phyloP scores from a whole-genome alignment of 2,888 invertebrate species.

The Euplexia lucipara region DNA sequence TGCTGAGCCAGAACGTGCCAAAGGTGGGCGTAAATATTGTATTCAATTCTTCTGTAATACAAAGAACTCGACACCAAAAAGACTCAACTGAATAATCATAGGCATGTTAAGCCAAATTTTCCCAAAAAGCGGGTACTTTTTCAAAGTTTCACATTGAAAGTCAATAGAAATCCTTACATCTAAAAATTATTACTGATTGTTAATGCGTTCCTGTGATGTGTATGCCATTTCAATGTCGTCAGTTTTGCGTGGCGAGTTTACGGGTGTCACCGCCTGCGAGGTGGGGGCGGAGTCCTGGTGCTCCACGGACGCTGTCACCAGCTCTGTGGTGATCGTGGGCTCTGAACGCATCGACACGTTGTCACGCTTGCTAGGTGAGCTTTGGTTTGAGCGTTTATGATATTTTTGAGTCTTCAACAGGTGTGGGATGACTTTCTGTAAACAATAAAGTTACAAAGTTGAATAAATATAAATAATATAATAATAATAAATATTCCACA shows the following conservation, averaged over 20 bases:
- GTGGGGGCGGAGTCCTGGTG: constrained; percentile 78
- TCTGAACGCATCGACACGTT: constrained; percentile 79
- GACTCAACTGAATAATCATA: background rate
- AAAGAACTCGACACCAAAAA: background rate
- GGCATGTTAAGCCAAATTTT: background rate
- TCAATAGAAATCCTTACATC: background rate
- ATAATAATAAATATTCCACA: no score
- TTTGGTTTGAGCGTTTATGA: constrained; percentile 70
- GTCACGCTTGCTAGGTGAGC: constrained; percentile 78
- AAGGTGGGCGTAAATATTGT: background rate
- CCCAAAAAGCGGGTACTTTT: background rate
- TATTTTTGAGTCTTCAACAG: constrained; percentile 75
- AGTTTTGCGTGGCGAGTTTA: constrained; percentile 58
- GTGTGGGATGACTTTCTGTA: constrained; percentile 83
- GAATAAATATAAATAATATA: no score
- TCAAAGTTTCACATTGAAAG: constrained; percentile 1
- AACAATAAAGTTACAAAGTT: constrained; percentile 39
- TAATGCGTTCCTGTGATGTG: constrained; percentile 65
- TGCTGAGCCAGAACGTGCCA: background rate
- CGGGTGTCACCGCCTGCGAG: constrained; percentile 77
- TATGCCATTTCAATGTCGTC: constrained; percentile 79
- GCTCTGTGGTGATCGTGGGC: constrained; percentile 82
- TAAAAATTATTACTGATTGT: constrained; percentile 22
- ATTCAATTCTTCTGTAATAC: background rate
- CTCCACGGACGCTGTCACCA: constrained; percentile 83